These are phyloP conservation scores for Eupithecia inturbata DNA, from an alignment of 2,888 invertebrate species.

Conservation along the genomic window DNA sequence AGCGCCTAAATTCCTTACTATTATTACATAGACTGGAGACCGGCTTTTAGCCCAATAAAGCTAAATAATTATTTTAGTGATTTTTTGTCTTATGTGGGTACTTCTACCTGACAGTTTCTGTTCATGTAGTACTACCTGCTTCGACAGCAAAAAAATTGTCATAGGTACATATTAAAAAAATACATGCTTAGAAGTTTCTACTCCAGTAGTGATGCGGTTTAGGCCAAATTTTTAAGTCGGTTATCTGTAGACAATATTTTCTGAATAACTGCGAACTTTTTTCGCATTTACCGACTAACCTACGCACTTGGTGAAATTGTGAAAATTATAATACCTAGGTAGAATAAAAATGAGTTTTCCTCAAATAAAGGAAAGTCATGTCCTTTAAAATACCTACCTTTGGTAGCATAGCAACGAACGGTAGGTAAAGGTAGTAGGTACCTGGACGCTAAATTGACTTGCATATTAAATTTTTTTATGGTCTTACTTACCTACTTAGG, in stretches of 20 bases:
- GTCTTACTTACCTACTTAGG: background rate
- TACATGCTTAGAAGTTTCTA: background rate
- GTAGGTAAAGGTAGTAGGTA: background rate
- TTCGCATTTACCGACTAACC: background rate
- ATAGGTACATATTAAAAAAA: no score
- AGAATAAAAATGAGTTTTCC: background rate
- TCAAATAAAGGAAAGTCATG: background rate
- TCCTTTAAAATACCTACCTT: background rate
- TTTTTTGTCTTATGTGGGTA: slow-evolving; percentile 23
- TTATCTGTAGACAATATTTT: background rate
- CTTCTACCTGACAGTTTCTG: slow-evolving; percentile 16
- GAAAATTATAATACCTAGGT: background rate
- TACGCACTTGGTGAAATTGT: background rate
- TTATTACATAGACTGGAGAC: slow-evolving; percentile 45
- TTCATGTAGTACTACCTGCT: slow-evolving; percentile 7
- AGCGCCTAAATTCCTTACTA: slow-evolving; percentile 62
- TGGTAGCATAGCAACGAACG: background rate
- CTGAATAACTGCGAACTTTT: background rate
- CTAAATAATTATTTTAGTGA: slow-evolving; percentile 9
- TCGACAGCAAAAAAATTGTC: background rate
- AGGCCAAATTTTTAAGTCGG: background rate
- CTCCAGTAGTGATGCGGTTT: no score
- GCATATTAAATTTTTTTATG: background rate
- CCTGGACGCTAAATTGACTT: background rate
- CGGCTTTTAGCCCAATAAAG: slow-evolving; percentile 18